phyloP scores from a whole-genome alignment of 1,140 invertebrate species.

The Drosophila elegans region DNA sequence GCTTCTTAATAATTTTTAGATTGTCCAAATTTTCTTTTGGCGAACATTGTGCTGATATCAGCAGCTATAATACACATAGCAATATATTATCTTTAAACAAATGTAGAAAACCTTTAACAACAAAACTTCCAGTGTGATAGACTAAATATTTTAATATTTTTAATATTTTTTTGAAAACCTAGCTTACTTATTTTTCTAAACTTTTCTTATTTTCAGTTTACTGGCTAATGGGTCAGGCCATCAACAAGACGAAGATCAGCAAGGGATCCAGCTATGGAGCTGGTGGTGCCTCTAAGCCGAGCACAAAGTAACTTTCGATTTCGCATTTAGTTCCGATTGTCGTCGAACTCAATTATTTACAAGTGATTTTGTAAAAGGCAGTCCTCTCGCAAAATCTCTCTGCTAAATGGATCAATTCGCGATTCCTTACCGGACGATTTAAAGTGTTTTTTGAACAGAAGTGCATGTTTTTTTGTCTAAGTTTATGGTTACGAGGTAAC shows the following conservation, averaged over 20 bases:
- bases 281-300: constrained; percentile 38
- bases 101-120: too few relatives aligned
- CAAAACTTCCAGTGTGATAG: too few relatives aligned
- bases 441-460: constrained; percentile 47
- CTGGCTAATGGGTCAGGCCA: constrained; percentile 90
- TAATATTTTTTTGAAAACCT: neutral
- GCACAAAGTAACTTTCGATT: constrained; percentile 70
- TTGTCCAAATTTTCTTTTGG: too few relatives aligned
- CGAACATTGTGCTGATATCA: too few relatives aligned
- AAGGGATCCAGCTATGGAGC: constrained; percentile 92
- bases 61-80: too few relatives aligned
- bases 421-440: constrained; percentile 30
- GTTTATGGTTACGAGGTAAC: constrained; percentile 40
- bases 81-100: too few relatives aligned
- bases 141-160: too few relatives aligned
- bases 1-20: too few relatives aligned
- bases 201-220: constrained; percentile 89
- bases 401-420: constrained; percentile 42
- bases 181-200: constrained; percentile 22
- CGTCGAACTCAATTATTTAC: constrained; percentile 66
- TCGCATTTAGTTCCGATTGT: constrained; percentile 55
- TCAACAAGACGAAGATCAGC: constrained; percentile 93
- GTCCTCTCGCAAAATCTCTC: constrained; percentile 41
- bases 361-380: constrained; percentile 50
- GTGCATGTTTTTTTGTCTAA: constrained; percentile 48